phyloP scores from a whole-genome alignment of 2,113 vertebrate genomes.

The Ceratotherium simum region DNA sequence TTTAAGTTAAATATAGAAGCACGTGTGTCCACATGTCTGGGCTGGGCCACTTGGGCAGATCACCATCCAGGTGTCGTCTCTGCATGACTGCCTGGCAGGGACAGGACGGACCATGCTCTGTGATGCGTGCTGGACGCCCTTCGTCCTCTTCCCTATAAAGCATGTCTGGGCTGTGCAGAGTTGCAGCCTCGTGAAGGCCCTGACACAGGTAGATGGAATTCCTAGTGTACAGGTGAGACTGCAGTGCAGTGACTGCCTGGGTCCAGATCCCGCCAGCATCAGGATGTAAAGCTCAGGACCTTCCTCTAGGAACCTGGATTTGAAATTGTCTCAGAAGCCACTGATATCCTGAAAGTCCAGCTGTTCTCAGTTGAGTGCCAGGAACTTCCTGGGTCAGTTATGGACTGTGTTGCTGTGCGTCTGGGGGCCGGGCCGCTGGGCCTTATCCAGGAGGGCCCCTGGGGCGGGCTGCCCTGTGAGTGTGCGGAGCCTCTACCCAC shows the following conservation, averaged over 20 bases:
- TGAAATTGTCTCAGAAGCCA: not conserved
- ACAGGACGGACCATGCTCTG: not conserved
- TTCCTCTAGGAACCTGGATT: too few relatives aligned
- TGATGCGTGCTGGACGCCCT: not conserved
- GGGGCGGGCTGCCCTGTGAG: accelerated
- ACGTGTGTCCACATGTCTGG: accelerated
- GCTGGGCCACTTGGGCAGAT: not conserved
- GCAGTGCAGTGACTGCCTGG: not conserved
- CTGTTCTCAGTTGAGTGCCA: not conserved
- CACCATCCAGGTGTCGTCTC: not conserved
- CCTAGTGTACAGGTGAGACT: not conserved
- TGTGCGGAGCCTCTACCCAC: not conserved
- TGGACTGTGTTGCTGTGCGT: accelerated
- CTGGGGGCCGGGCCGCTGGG: not conserved
- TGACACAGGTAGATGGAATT: not conserved
- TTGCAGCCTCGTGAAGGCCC: not conserved
- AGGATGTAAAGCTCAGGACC: accelerated
- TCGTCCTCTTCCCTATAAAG: not conserved
- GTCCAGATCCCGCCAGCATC: not conserved
- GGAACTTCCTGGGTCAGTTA: not conserved
- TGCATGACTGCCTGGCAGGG: not conserved
- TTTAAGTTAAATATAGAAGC: not conserved
- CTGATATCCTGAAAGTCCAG: accelerated
- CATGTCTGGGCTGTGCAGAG: accelerated
- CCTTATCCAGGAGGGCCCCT: not conserved